Base-by-base conservation (phyloP, 2,888 invertebrate species). In the Diloba caeruleocephala region DNA sequence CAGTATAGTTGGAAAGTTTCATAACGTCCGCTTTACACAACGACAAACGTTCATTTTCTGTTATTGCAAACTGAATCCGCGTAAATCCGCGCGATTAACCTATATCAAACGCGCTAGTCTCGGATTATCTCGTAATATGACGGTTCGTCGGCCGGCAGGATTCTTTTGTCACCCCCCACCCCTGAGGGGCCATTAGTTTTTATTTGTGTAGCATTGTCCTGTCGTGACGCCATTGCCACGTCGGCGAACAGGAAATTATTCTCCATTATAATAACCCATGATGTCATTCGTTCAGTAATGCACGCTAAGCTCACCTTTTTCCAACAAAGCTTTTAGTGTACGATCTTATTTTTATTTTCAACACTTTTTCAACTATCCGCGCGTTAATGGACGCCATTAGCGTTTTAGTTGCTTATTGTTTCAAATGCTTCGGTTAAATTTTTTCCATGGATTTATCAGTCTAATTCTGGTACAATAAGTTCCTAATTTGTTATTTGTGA, bases 121-220 rank as follows among this genome's bases (percentile, higher is more conserved):
- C 39, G 78, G 82, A 80, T 85, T 83, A 85, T 80, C 85, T 80
- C 67, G 60, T 64, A 79, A 81, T 84, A 84, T 84, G 84, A 84
- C 79, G 74, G 73, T 76, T 74, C 50, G 57, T 59, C 49, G 55
- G 58, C 41, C 51, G 58, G 69, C 74, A 74, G 71, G 61, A 81
- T 82, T 83, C 84, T 86, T 86, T 84, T 87, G 83, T 84, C 71
- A 72, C 73, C 74, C 68, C 66, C 70, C 71, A 77, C 74, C 74
- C 67, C 71, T 64, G 65, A 64, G 66, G 64, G 50, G 70, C 85
- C 88, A 88, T 88, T 87, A 87, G 86, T 87, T 86, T 85, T 85
- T 87, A 87, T 87, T 86, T 88, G 87, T 78, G 80, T 74, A 76
- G 71, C 81, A 84, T 88, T 88, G 88, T 87, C 85, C 85, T 80